Base-by-base conservation (phyloP, 1,140 invertebrate genomes). In the Drosophila micromelanica region DNA sequence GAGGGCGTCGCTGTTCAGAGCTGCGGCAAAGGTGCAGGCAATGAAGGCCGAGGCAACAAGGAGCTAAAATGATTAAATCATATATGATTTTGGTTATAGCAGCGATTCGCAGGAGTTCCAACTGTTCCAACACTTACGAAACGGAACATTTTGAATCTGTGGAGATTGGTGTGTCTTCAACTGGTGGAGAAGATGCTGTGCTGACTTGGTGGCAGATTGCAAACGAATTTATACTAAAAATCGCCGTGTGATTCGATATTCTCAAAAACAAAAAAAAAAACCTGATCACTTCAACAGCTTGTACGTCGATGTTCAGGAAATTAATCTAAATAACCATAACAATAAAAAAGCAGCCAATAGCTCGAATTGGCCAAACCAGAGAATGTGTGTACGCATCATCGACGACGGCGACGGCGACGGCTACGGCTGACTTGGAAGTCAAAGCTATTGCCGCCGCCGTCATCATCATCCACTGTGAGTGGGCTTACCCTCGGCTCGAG, bases 271-370 rank as follows among this genome's bases (percentile, higher is more conserved):
- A 20, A 20, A 20, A 20, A 20, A 43, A 60, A 79, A 68, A 79
- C 70, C 65, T 65, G 71, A 84, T 55, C 48, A 55, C 52, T 61
- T 57, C 46, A 65, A 57, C 70, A 71, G 61, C 70, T 79, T 67
- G 64, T 76, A 68, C 73, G 61, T 35, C 55, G 6, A 42, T 57
- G 48, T 80, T 62, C 73, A 86, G 84, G 82, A 87, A 87, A 87
- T 81, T 74, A 72, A 87, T 87, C 84, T 84, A 65, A 89, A 87
- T 89, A 84, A 77, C 84, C 73, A 87, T 80, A 87, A 71, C 59
- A 69, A 70, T 70, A 68, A 68, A 68, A 68, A 68, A 52, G 8
- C 52, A 54, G 42, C 54, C 55, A 61, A 57, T 56, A 68, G 60
- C 12, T 64, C 17, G 70, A 62, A 69, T 72, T 86, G 80, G 67